Conservation (phyloP, 2,888 invertebrate species). For the Drosophila parthenogenetica region DNA sequence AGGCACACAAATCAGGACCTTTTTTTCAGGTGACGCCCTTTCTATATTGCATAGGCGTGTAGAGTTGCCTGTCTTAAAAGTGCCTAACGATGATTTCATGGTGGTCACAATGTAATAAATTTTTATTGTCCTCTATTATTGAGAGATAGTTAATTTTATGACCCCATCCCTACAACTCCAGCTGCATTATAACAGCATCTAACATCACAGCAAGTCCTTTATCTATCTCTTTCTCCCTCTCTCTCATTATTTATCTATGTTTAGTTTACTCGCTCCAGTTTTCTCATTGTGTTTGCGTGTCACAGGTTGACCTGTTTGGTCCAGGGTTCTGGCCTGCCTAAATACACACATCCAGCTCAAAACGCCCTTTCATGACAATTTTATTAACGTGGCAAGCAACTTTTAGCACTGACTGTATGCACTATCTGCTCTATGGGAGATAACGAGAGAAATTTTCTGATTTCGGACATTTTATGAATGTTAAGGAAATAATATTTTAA, state of each 20-base stretch:
- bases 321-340: conserved; percentile 30
- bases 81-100: conserved; percentile 84
- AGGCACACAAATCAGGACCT: neutral
- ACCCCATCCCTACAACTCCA: conserved; percentile 34
- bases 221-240: conserved; percentile 3
- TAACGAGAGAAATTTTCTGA: conserved; percentile 7
- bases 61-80: conserved; percentile 45
- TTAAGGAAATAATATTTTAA: neutral
- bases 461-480: conserved; percentile 14
- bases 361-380: conserved; percentile 79
- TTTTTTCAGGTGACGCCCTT: conserved; percentile 35
- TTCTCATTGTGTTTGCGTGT: conserved; percentile 60
- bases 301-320: conserved; percentile 61
- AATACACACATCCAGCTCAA: conserved; percentile 66
- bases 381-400: conserved; percentile 76
- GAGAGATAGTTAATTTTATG: conserved; percentile 77
- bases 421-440: conserved; percentile 4
- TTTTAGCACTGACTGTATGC: conserved; percentile 30
- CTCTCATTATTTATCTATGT: neutral
- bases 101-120: conserved; percentile 84
- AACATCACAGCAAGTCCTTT: conserved; percentile 32
- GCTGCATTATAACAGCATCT: conserved; percentile 46
- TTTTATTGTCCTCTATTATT: conserved; percentile 79
- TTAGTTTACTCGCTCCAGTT: conserved; percentile 1
- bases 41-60: conserved; percentile 57